Conservation (phyloP, 64 coral and sea anemone species). For the Hydrozoanthus tunicans region DNA sequence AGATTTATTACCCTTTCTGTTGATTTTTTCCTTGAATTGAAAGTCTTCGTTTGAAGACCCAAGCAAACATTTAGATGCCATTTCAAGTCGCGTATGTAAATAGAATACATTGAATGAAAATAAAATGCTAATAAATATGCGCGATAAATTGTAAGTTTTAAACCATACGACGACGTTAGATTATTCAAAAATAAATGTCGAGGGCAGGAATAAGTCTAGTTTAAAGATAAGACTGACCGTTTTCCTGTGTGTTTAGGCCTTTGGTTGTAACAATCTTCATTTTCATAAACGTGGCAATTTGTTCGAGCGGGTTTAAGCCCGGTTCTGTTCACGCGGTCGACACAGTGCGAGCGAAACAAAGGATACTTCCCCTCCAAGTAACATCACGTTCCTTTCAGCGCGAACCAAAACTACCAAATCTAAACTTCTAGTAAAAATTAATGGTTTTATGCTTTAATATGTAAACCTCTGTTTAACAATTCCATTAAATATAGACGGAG, state of each 20-base stretch:
- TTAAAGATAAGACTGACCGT: slow-evolving; percentile 37
- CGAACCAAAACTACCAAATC: slow-evolving; percentile 58
- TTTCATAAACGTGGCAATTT: slow-evolving; percentile 54
- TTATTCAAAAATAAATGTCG: not conserved
- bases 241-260: slow-evolving; percentile 1
- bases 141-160: not conserved
- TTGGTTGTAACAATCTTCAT: not conserved
- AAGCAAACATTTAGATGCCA: not conserved
- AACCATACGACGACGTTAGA: slow-evolving; percentile 1
- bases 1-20: not conserved
- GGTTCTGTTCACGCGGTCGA: not conserved
- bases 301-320: slow-evolving; percentile 14
- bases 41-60: not conserved
- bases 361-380: not conserved
- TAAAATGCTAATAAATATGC: slow-evolving; percentile 33
- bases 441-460: slow-evolving; percentile 96
- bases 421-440: slow-evolving; percentile 80
- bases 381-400: slow-evolving; percentile 33
- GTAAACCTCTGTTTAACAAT: slow-evolving; percentile 97
- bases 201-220: not conserved
- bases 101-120: not conserved
- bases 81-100: slow-evolving; percentile 43
- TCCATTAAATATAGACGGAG: slow-evolving; percentile 99
- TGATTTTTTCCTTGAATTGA: not conserved
- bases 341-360: not conserved